phyloP scores from a whole-genome alignment of 1,140 invertebrate species.

The Caenorhabditis tropicalis region DNA sequence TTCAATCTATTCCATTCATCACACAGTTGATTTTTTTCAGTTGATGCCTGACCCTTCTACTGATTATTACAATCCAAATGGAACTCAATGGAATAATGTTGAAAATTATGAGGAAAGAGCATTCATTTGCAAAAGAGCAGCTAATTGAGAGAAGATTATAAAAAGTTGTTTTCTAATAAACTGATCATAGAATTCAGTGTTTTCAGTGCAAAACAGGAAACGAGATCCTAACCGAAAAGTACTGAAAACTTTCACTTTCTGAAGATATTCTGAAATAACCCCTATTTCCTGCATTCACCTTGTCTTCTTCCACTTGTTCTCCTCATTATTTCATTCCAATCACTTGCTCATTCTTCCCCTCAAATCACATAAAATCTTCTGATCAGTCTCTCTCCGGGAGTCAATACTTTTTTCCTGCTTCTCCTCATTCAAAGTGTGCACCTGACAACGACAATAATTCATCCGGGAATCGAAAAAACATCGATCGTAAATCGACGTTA shows the following conservation, averaged over 20 bases:
- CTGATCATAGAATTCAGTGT: no score
- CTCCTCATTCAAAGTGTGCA: neutral
- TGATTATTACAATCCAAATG: neutral
- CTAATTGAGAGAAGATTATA: no score
- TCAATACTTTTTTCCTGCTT: neutral
- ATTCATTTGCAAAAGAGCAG: neutral
- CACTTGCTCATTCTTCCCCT: neutral
- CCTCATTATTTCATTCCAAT: neutral
- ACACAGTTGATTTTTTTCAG: neutral
- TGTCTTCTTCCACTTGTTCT: neutral
- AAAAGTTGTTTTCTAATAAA: no score
- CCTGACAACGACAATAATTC: conserved; percentile 36
- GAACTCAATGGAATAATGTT: neutral
- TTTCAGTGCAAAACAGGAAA: no score
- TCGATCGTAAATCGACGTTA: conserved; percentile 39
- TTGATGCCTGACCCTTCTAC: neutral
- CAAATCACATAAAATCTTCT: conserved; percentile 31
- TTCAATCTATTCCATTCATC: neutral
- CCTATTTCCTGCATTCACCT: no score
- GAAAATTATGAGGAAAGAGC: neutral
- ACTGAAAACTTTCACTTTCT: no score
- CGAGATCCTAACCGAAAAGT: no score
- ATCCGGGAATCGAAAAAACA: conserved; percentile 42
- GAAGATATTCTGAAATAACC: no score
- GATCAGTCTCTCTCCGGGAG: neutral